A percentile compares a stretch with the other conserved stretches of the same genome.
phyloP scores from a whole-genome alignment of 2,888 invertebrate genomes.

The Aricia artaxerxes region DNA sequence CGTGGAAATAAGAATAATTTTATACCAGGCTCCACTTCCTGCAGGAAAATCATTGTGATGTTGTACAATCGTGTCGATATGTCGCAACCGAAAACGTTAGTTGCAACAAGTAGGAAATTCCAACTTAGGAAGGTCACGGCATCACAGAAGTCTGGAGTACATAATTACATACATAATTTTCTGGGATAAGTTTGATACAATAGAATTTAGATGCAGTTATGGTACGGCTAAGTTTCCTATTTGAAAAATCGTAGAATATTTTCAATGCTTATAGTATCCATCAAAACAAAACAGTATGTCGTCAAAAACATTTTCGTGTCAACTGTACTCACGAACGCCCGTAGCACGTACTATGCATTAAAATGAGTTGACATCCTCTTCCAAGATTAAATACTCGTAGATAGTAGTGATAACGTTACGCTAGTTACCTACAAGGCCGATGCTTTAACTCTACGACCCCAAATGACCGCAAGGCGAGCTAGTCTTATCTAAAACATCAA shows the following conservation, averaged over 20 bases:
- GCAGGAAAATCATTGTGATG: slow-evolving; percentile 60
- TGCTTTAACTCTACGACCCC: not conserved
- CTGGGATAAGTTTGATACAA: not conserved
- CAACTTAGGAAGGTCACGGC: not conserved
- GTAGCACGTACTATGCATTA: slow-evolving; percentile 20
- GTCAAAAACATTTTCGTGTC: not conserved
- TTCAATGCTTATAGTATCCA: not conserved
- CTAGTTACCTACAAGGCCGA: slow-evolving; percentile 7
- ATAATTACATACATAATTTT: not conserved
- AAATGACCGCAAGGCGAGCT: slow-evolving; percentile 15
- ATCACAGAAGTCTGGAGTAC: not conserved
- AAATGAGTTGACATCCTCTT: slow-evolving; percentile 21
- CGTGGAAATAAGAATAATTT: slow-evolving; percentile 54
- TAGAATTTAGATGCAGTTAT: not conserved
- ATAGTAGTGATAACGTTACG: slow-evolving; percentile 24
- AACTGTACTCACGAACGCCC: not conserved
- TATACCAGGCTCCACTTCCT: slow-evolving; percentile 60
- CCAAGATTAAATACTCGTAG: not conserved
- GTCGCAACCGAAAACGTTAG: slow-evolving; percentile 22
- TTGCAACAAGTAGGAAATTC: slow-evolving; percentile 2
- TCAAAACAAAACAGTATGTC: not conserved
- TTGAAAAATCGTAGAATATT: not conserved
- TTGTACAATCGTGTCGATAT: slow-evolving; percentile 49
- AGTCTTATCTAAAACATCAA: slow-evolving; percentile 5
- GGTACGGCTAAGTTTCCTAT: too few relatives aligned